Conservation (phyloP, 2,797 vertebrate genomes). For the Philypnodon macrostomus region DNA sequence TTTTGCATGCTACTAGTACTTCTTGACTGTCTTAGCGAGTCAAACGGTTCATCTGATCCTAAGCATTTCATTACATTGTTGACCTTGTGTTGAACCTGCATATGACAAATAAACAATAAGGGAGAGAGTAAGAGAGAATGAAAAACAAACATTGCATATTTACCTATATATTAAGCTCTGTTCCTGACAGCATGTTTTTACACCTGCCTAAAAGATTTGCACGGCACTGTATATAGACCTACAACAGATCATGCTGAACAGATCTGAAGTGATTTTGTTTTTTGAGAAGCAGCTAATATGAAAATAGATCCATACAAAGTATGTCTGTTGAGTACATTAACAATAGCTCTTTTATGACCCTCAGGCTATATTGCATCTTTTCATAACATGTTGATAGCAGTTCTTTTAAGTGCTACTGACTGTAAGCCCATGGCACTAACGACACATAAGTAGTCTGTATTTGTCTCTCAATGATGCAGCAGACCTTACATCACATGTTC, state of each 20-base stretch:
- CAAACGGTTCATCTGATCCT: too few relatives aligned
- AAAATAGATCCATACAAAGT: background rate
- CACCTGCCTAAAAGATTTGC: too few relatives aligned
- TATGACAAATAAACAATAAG: too few relatives aligned
- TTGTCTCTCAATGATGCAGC: conserved; percentile 23
- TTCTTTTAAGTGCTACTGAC: background rate
- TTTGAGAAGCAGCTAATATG: background rate
- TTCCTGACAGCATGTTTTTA: too few relatives aligned
- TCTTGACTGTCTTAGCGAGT: too few relatives aligned
- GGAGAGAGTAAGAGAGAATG: too few relatives aligned
- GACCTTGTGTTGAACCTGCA: too few relatives aligned
- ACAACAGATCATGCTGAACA: too few relatives aligned
- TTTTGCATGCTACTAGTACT: too few relatives aligned
- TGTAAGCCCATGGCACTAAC: conserved; percentile 6
- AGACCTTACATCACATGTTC: conserved; percentile 28
- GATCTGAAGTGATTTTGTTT: background rate
- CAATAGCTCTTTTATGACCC: background rate
- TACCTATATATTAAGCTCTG: too few relatives aligned
- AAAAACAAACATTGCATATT: too few relatives aligned
- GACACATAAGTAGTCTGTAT: conserved; percentile 35
- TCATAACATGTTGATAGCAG: background rate
- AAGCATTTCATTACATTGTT: too few relatives aligned
- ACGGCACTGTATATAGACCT: background rate
- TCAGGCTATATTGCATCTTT: background rate
- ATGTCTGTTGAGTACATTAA: background rate